A percentile compares a stretch with the other conserved stretches of the same genome.
phyloP scores from a whole-genome alignment of 2,113 vertebrate species.

The Meriones unguiculatus region DNA sequence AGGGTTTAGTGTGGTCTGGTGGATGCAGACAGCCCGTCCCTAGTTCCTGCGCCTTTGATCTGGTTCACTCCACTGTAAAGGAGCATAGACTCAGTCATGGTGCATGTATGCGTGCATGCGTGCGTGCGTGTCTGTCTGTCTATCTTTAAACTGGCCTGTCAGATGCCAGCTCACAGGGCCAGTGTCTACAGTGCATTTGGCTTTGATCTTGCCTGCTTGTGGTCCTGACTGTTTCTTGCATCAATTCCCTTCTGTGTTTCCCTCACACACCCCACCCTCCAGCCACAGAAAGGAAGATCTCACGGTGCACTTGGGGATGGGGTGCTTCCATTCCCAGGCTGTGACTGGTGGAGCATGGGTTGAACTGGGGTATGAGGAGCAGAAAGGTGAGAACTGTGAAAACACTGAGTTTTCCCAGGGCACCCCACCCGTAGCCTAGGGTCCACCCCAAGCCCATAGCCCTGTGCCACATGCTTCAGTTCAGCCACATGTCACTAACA shows the following conservation, averaged over 20 bases:
- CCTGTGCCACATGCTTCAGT: neutral
- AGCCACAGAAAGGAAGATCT: neutral
- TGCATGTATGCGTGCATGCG: neutral
- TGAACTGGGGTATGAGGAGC: neutral
- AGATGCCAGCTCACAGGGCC: neutral
- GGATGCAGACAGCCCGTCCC: neutral
- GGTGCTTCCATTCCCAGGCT: neutral
- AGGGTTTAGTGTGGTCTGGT: neutral
- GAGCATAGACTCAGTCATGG: neutral
- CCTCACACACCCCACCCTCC: neutral
- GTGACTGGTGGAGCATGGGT: neutral
- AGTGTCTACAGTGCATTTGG: neutral
- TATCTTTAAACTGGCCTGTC: neutral
- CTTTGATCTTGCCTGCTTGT: neutral
- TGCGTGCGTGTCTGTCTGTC: no score
- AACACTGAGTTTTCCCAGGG: no score
- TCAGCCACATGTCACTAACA: neutral
- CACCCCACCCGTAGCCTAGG: no score
- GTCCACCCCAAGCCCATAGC: neutral
- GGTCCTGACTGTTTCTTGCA: no score
- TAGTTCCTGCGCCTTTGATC: neutral
- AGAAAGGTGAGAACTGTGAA: neutral
- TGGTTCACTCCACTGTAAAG: neutral
- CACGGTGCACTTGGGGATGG: rapidly evolving
- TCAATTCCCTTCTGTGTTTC: neutral